phyloP scores from a whole-genome alignment of 1,140 invertebrate species.

The Aphis craccivora region DNA sequence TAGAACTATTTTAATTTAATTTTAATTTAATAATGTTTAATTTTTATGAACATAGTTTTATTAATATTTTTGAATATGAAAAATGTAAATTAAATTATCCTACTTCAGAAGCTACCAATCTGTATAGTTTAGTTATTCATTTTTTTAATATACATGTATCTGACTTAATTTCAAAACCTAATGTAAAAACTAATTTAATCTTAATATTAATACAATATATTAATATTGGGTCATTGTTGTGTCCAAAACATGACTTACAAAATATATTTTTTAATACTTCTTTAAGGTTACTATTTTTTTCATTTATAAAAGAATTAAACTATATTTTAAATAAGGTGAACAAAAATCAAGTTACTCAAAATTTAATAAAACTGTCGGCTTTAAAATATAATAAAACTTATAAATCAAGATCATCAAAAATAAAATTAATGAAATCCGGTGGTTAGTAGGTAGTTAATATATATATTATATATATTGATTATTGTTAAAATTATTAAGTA shows the following conservation, averaged over 20 bases:
- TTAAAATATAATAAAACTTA: neutral
- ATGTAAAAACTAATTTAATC: neutral
- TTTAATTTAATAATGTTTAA: no score
- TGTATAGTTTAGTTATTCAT: neutral
- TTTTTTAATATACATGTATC: slow-evolving; percentile 6
- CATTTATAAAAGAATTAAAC: neutral
- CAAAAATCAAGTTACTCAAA: neutral
- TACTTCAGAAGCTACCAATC: neutral
- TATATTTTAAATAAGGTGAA: neutral
- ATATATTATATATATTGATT: no score
- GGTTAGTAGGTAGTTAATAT: neutral
- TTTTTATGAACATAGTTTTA: slow-evolving; percentile 25
- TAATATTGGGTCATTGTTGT: neutral
- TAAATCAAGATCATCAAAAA: neutral
- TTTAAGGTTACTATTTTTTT: neutral
- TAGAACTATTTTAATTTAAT: no score
- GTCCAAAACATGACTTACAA: neutral
- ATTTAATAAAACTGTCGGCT: neutral
- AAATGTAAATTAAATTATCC: neutral
- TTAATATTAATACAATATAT: neutral
- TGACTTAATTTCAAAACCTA: neutral
- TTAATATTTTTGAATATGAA: neutral
- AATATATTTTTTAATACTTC: neutral
- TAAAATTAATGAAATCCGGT: neutral
- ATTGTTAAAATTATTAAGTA: no score